A percentile compares a stretch with the other conserved stretches of the same genome.
phyloP scores from a whole-genome alignment of 2,888 invertebrate genomes.

The Catocala nupta region DNA sequence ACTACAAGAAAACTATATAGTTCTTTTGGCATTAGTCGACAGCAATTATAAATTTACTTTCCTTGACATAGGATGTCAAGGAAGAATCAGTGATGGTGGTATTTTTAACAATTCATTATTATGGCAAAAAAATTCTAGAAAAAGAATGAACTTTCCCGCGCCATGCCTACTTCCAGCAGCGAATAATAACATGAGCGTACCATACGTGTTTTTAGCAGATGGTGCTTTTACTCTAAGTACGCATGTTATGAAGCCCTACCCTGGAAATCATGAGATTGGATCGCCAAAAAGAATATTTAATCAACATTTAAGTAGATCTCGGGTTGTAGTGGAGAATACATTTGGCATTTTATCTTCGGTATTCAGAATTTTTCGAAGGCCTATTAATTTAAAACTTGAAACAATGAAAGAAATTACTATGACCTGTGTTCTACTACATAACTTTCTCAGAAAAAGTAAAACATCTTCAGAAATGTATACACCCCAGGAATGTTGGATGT shows the following conservation, averaged over 20 bases:
- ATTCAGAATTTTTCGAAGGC: constrained; percentile 52
- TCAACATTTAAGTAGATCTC: constrained; percentile 35
- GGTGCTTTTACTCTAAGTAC: constrained; percentile 48
- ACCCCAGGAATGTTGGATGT: constrained; percentile 40
- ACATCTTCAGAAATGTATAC: constrained; percentile 23
- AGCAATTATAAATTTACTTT: constrained; percentile 35
- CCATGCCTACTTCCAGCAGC: constrained; percentile 38
- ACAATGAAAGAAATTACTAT: constrained; percentile 47
- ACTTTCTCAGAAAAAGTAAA: constrained; percentile 29
- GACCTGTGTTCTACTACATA: constrained; percentile 55
- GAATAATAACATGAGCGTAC: constrained; percentile 38
- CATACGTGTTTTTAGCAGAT: no score
- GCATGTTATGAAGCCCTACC: constrained; percentile 55
- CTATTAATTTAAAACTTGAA: constrained; percentile 45
- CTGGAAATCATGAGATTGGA: constrained; percentile 51
- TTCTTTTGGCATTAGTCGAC: constrained; percentile 39
- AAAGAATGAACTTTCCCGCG: constrained; percentile 42
- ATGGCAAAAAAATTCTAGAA: constrained; percentile 42
- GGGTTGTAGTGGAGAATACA: constrained; percentile 44
- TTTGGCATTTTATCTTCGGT: constrained; percentile 45
- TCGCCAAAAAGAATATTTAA: constrained; percentile 47
- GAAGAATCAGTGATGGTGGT: constrained; percentile 36
- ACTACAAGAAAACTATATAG: constrained; percentile 48
- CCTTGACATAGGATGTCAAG: constrained; percentile 43
- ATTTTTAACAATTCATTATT: constrained; percentile 34